Conservation (phyloP, 2,797 vertebrate species). For the Delichon dasypus region DNA sequence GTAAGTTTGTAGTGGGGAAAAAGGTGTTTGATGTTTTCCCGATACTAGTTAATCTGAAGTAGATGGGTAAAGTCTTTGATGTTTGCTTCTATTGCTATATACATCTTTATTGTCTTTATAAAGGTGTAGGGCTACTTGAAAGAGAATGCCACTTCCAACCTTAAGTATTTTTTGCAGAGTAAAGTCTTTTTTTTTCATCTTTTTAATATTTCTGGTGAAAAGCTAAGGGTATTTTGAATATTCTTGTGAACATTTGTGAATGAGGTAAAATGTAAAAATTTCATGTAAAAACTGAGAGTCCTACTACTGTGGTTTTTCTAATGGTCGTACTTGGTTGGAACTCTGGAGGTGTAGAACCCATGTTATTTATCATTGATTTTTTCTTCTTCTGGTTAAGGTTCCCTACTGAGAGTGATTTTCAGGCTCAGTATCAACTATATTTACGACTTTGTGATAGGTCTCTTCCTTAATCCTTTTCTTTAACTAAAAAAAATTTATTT, state of each 20-base stretch:
- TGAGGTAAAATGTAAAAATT: not conserved
- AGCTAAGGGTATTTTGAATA: not conserved
- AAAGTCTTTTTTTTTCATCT: slow-evolving; percentile 4
- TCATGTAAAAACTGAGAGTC: not conserved
- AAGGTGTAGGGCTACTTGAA: not conserved
- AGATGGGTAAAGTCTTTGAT: not conserved
- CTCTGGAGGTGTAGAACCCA: slow-evolving; percentile 46
- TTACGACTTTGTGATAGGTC: not conserved
- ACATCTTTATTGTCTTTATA: not conserved
- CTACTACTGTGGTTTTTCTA: slow-evolving; percentile 34
- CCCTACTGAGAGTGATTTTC: slow-evolving; percentile 32
- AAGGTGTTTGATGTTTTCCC: not conserved
- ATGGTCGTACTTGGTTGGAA: slow-evolving; percentile 54
- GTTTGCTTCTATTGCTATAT: not conserved
- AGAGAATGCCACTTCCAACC: not conserved
- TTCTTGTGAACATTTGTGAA: not conserved
- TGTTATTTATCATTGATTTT: slow-evolving; percentile 63
- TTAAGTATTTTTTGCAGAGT: not conserved
- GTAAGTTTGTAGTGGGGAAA: not conserved
- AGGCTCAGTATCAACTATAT: slow-evolving; percentile 29
- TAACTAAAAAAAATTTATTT: not conserved
- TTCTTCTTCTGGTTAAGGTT: slow-evolving; percentile 38
- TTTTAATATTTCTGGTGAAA: not conserved
- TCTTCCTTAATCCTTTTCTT: slow-evolving; percentile 15
- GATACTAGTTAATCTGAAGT: not conserved